phyloP scores from a whole-genome alignment of 2,113 vertebrate genomes.

The Pyxicephalus adspersus region DNA sequence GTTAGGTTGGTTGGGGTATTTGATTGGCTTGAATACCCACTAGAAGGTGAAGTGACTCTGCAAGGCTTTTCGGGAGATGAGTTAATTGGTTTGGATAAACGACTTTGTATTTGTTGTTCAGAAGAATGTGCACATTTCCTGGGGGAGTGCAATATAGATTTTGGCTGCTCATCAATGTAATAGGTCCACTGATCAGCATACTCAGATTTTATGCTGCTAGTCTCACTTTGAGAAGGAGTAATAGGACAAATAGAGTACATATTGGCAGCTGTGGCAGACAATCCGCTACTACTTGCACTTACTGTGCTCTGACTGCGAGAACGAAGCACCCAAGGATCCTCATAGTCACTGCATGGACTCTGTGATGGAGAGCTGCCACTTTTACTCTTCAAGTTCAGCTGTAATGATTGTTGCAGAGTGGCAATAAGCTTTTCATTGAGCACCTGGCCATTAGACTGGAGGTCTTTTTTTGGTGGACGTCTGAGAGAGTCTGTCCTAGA shows the following conservation, averaged over 20 bases:
- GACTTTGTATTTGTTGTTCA: constrained; percentile 65
- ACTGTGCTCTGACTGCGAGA: constrained; percentile 90
- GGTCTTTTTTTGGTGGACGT: constrained; percentile 79
- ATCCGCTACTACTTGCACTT: constrained; percentile 79
- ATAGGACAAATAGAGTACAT: constrained; percentile 85
- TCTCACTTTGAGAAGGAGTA: constrained; percentile 91
- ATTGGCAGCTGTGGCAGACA: constrained; percentile 78
- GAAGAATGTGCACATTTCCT: constrained; percentile 60
- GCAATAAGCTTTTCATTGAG: constrained; percentile 91
- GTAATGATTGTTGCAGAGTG: constrained; percentile 89
- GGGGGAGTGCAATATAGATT: constrained; percentile 65
- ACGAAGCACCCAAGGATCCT: constrained; percentile 90
- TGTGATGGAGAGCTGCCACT: constrained; percentile 86
- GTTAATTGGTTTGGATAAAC: constrained; percentile 75
- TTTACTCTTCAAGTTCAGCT: constrained; percentile 81
- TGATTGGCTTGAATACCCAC: constrained; percentile 97
- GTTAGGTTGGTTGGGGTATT: constrained; percentile 95
- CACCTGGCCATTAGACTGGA: constrained; percentile 71
- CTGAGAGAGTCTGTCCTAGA: constrained; percentile 92
- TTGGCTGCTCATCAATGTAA: constrained; percentile 78
- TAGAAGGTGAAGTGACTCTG: constrained; percentile 92
- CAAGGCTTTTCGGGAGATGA: constrained; percentile 89
- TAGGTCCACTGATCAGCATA: constrained; percentile 93
- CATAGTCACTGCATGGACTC: constrained; percentile 91
- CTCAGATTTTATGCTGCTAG: constrained; percentile 91